Base-by-base conservation (phyloP, 2,888 invertebrate genomes). In the Megastigmus dorsalis region DNA sequence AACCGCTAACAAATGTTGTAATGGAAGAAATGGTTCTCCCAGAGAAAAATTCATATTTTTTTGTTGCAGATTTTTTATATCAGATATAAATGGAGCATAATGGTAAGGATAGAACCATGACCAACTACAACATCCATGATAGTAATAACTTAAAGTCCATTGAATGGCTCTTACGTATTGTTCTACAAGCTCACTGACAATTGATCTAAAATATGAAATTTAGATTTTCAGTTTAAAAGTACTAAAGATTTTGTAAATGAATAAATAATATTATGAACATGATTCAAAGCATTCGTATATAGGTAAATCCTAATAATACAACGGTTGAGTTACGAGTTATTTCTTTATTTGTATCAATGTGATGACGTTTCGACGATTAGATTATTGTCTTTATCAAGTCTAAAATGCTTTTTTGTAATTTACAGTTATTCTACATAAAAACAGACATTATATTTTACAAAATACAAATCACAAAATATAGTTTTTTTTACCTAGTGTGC, bases 81-180 rank as follows among this genome's bases (percentile, higher is more conserved):
- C 99, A 2, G 97, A 97, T 80, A 97, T 95, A 86, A 95, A 98
- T 0, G 99, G 99, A 0, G 98, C 95, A 88, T 99, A 99, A 88
- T 99, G 98, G 85, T 96, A 95, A 0, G 98, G 97, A 88, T 98
- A 99, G 88, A 92, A 98, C 98, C 99, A 99, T 36, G 96, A 95
- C 99, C 99, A 99, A 0, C 97, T 98, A 60, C 95, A 95, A 48
- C 97, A 96, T 4, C 98, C 98, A 82, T 96, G 93, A 89, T 97
- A 99, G 88, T 99, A 99, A 88, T 99, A 99, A 85, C 94, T 92
- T 15, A 99, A 89, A 84, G 97, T 97, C 99, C 99, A 99, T 83
- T 99, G 98, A 54, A 99, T 93, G 0, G 97, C 98, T 45, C 93
- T 90, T 6, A 99, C 94, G 86, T 98, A 99, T 54, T 95, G 93